Evolutionary conservation across 1,140 invertebrate genomes (phyloP).

Genomic region (Cydia splendana): DNA sequence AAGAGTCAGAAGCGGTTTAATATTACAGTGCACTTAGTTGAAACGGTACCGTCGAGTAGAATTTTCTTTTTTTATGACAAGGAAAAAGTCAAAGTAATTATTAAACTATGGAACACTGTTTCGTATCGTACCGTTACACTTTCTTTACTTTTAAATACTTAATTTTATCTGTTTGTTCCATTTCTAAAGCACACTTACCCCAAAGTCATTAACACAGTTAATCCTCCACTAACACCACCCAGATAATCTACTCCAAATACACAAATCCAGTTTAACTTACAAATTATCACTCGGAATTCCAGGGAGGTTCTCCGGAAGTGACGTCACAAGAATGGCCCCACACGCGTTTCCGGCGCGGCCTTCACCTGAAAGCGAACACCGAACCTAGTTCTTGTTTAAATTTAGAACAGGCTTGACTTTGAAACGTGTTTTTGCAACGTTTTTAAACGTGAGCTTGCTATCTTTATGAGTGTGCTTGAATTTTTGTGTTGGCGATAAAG

Average conservation of each 20-base stretch:
- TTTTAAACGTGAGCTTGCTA: constrained; percentile 1
- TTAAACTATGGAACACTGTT: background rate
- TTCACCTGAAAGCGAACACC: constrained; percentile 57
- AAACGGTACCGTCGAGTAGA: too few relatives aligned
- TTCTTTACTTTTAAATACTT: constrained; percentile 5
- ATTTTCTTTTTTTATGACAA: background rate
- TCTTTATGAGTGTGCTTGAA: background rate
- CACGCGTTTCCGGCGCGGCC: constrained; percentile 56
- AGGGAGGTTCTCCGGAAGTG: constrained; percentile 53
- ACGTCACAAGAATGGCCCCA: constrained; percentile 52
- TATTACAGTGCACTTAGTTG: too few relatives aligned
- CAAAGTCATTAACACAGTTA: constrained; percentile 18
- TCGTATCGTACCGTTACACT: background rate
- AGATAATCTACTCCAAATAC: constrained; percentile 37
- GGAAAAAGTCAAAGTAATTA: background rate
- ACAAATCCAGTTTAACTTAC: constrained; percentile 45
- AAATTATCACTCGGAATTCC: constrained; percentile 46
- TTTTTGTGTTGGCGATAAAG: background rate
- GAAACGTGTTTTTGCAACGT: constrained; percentile 28
- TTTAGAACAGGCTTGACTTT: constrained; percentile 30
- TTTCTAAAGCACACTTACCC: background rate
- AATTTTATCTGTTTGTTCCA: constrained; percentile 23
- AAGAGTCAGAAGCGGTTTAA: too few relatives aligned
- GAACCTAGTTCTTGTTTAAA: constrained; percentile 26
- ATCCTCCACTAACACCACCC: constrained; percentile 13